phyloP scores from a whole-genome alignment of 2,797 vertebrate genomes.

The Channallabes apus region DNA sequence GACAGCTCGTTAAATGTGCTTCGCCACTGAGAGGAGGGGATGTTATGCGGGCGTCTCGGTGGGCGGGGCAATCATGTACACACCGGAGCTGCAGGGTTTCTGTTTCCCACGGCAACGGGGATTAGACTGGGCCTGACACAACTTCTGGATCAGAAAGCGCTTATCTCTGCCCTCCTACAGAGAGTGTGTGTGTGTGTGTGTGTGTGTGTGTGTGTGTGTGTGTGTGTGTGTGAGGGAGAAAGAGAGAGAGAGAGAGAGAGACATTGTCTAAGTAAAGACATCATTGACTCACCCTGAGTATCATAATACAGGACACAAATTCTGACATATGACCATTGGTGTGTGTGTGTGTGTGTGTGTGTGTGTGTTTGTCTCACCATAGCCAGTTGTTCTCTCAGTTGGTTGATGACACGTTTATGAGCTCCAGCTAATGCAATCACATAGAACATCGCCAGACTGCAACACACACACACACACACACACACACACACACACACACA shows the following conservation, averaged over 20 bases:
- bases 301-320: too few relatives aligned
- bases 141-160: slow-evolving; percentile 38
- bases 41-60: neutral
- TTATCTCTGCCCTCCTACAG: slow-evolving; percentile 39
- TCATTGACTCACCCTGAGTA: too few relatives aligned
- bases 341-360: too few relatives aligned
- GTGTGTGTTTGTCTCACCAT: too few relatives aligned
- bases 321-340: too few relatives aligned
- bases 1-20: neutral
- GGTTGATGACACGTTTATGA: too few relatives aligned
- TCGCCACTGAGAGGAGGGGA: neutral
- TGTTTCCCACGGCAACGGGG: neutral
- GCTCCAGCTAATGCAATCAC: too few relatives aligned
- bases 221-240: too few relatives aligned
- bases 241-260: too few relatives aligned
- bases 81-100: neutral
- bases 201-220: neutral
- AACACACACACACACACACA: slow-evolving; percentile 31
- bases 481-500: slow-evolving; percentile 11
- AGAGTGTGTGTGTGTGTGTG: neutral
- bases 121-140: slow-evolving; percentile 35
- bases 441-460: too few relatives aligned
- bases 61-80: slow-evolving; percentile 20
- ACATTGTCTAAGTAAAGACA: too few relatives aligned
- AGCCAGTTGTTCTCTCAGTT: too few relatives aligned